Evolutionary conservation across 2,888 invertebrate genomes (phyloP).

Genomic region (Cheilosia variabilis): DNA sequence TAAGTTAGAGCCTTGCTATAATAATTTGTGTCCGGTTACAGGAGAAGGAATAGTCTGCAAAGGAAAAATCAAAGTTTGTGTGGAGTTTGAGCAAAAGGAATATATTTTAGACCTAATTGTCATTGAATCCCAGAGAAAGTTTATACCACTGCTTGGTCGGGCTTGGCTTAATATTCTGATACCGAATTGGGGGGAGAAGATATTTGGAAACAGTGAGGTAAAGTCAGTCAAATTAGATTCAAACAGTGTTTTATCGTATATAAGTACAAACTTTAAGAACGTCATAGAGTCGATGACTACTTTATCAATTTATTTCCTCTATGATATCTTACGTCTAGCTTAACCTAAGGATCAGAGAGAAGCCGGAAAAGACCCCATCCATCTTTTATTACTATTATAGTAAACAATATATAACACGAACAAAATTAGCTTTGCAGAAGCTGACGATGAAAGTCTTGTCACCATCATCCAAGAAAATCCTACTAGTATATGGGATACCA

Average conservation of each 20-base stretch:
- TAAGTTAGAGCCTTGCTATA: conserved; percentile 11
- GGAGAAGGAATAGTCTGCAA: background rate
- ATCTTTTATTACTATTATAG: no score
- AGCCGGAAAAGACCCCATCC: no score
- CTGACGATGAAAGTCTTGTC: no score
- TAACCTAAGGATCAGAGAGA: no score
- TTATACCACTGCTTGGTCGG: conserved; percentile 12
- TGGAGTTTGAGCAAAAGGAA: conserved; percentile 10
- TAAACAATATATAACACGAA: no score
- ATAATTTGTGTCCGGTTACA: background rate
- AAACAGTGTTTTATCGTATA: background rate
- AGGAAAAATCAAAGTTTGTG: conserved; percentile 33
- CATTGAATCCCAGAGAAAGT: background rate
- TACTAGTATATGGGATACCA: no score
- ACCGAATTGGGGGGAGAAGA: conserved; percentile 4
- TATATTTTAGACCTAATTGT: conserved; percentile 12
- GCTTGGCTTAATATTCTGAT: conserved; percentile 1
- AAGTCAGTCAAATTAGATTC: conserved; percentile 10
- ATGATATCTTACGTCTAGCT: no score
- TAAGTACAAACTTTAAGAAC: background rate
- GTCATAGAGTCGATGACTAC: background rate
- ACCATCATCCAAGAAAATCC: no score
- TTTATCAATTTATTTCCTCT: no score
- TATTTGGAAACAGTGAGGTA: conserved; percentile 4
- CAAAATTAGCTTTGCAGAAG: no score